Conservation (phyloP, 2,797 vertebrate species). For the Cryptoblepharus egeriae region DNA sequence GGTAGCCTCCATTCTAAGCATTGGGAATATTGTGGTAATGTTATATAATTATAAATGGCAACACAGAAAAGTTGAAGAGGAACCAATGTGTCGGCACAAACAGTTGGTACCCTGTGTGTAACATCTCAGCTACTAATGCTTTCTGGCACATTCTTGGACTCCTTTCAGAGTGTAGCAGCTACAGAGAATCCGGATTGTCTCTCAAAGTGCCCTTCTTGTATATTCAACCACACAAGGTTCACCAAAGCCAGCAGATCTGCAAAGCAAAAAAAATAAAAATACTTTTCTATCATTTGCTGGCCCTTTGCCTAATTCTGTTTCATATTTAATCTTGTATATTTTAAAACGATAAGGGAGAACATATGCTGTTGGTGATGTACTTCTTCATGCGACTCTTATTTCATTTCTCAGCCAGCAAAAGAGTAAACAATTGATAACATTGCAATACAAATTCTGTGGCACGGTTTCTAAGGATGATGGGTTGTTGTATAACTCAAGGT, state of each 20-base stretch:
- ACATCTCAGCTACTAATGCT: slow-evolving; percentile 67
- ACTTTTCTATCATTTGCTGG: slow-evolving; percentile 56
- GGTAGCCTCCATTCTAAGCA: slow-evolving; percentile 37
- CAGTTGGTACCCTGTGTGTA: slow-evolving; percentile 61
- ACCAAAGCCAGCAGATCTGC: neutral
- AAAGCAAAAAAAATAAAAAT: slow-evolving; percentile 22
- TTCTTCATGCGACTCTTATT: slow-evolving; percentile 69
- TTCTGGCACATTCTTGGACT: slow-evolving; percentile 70
- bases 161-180: slow-evolving; percentile 63
- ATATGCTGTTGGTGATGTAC: slow-evolving; percentile 64
- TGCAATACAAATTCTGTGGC: slow-evolving; percentile 54
- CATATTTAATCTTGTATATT: slow-evolving; percentile 69
- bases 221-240: slow-evolving; percentile 50
- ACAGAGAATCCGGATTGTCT: slow-evolving; percentile 64
- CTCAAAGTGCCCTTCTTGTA: slow-evolving; percentile 62
- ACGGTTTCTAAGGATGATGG: slow-evolving; percentile 59
- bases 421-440: slow-evolving; percentile 67
- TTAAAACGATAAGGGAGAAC: slow-evolving; percentile 71
- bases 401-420: slow-evolving; percentile 65
- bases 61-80: slow-evolving; percentile 60
- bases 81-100: slow-evolving; percentile 54
- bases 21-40: neutral
- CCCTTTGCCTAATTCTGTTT: slow-evolving; percentile 71
- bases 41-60: slow-evolving; percentile 64
- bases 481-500: slow-evolving; percentile 64